Base-by-base conservation (phyloP, 92 coral and sea anemone genomes). In the Blastomussa wellsi region DNA sequence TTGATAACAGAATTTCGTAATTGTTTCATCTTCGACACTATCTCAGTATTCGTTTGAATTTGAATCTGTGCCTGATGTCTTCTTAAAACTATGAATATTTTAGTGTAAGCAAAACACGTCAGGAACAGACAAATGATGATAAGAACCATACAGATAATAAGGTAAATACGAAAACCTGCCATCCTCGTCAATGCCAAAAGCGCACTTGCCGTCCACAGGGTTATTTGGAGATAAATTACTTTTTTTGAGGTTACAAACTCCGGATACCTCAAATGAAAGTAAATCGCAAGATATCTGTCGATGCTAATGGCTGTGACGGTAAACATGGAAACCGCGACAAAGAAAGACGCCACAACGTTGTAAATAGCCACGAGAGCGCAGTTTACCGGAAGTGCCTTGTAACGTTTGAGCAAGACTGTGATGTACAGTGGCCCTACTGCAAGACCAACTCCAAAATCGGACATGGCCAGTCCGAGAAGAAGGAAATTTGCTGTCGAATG, bases 271-370 rank as follows among this genome's bases (percentile, higher is more conserved):
- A 74, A 74, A 26, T 47, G 60, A 41, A 42, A 74, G 41, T 47
- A 29, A n/a, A 26, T 74, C 17, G 78, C 60, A 36, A 74, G 36
- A 29, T 47, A 74, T 74, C 60, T 74, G 78, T 47, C 76, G 11
- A 71, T 7, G 48, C 76, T 71, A 7, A 74, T n/a, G 14, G 57
- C 78, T 12, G 78, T 44, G 16, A 44, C 9, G 1, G 78, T 48
- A 74, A 41, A 74, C 57, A 74, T 9, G 5, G 59, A 74, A 13
- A 48, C 39, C 2, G 11, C 57, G n/a, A 74, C 57, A 1, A 74
- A 26, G 9, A 74, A 74, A 7, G 78, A 39, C 22, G 24, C n/a
- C 12, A 4, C 59, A 16, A 29, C 22, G 26, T 28, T 47, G 36
- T n/a, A 28, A n/a, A 1, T n/a, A 74, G 26, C 57, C 24, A 26